Evolutionary conservation across 2,797 vertebrate genomes (phyloP).

Genomic region (Tenualosa ilisha): DNA sequence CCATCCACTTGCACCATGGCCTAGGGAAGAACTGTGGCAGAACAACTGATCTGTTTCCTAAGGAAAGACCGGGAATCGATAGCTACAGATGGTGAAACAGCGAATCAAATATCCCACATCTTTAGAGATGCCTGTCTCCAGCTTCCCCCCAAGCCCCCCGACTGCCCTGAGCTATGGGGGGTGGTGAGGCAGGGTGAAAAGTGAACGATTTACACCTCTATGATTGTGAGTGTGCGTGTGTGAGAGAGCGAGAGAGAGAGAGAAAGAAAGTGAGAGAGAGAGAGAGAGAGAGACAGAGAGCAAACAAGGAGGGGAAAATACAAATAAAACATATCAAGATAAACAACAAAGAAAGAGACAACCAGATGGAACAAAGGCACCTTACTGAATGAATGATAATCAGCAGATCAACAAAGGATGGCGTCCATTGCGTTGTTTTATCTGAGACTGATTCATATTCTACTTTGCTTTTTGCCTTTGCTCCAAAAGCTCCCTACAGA

Average conservation of each 20-base stretch:
- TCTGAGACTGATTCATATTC: not conserved
- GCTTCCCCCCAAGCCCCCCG: slow-evolving; percentile 32
- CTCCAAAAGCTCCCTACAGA: not conserved
- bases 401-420: not conserved
- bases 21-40: slow-evolving; percentile 37
- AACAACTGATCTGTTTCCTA: slow-evolving; percentile 26
- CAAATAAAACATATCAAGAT: not conserved
- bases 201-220: not conserved
- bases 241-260: slow-evolving; percentile 26
- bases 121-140: slow-evolving; percentile 42
- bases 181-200: not conserved
- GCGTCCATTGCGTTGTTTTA: no score
- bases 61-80: slow-evolving; percentile 48
- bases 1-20: slow-evolving; percentile 17
- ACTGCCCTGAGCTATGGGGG: slow-evolving; percentile 42
- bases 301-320: not conserved
- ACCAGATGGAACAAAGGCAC: not conserved
- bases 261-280: slow-evolving; percentile 15
- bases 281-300: slow-evolving; percentile 24
- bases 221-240: not conserved
- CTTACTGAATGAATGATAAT: slow-evolving; percentile 1
- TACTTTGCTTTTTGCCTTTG: not conserved
- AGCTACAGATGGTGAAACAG: slow-evolving; percentile 45
- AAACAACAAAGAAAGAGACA: not conserved
- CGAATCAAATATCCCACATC: slow-evolving; percentile 47